Base-by-base conservation (phyloP, 2,113 vertebrate genomes). In the Acanthochromis polyacanthus region DNA sequence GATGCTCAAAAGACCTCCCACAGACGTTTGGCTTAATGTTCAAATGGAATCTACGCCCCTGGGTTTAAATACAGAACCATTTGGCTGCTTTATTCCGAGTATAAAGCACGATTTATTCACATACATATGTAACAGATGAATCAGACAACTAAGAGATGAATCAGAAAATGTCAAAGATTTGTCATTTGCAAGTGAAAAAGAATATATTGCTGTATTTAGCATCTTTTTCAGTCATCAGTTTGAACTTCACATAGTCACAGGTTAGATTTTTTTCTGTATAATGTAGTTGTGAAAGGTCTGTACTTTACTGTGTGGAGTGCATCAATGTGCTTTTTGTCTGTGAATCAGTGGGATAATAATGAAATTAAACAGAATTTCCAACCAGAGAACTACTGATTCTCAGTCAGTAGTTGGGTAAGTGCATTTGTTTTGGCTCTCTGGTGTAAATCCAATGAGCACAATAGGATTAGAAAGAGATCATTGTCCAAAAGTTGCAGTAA, bases 131-230 rank as follows among this genome's bases (percentile, higher is more conserved):
- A 57, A 75, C 10, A 48, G 23, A 45, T 64, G 60, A 64, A 56
- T 74, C 71, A 74, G 38, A 56, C 14, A 38, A 62, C 32, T 43
- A n/a, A 25, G 36, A 11, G 48, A 65, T 57, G 28, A 75, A 19
- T 75, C 72, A 50, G 3, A 58, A 75, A 75, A 58, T 58, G 64
- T 66, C 53, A 65, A 75, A 50, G 61, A 75, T 58, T n/a, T 66
- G 62, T 48, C 52, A 75, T 58, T 65, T 3, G 10, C 2, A 58
- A 30, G 61, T 48, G 62, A 48, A 6, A 48, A 19, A 48, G 17
- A 10, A 48, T 48, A 48, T 48, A 48, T 48, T 17, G 17, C 15
- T 48, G 15, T 48, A 48, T 48, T 48, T 48, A 48, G 15, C 46
- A 48, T 48, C 15, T 48, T 48, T 19, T 19, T 19, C 1, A 36